Evolutionary conservation across 1,140 invertebrate genomes (phyloP).

Genomic region (Plectrocnemia conspersa): DNA sequence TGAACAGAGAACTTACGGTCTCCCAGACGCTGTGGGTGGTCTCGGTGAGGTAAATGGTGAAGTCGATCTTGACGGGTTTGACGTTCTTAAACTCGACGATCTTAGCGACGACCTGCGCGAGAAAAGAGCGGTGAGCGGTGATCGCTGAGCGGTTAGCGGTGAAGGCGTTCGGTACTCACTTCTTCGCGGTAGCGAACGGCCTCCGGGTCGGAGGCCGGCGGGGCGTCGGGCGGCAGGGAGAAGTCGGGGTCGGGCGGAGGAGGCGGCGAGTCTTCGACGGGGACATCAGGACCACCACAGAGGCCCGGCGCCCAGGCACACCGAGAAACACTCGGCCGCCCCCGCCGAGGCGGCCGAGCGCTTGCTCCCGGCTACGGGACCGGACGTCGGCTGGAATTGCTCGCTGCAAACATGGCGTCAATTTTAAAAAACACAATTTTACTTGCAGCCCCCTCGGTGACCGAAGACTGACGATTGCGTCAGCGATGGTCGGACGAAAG

Average conservation of each 20-base stretch:
- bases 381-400: no score
- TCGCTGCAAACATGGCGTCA: no score
- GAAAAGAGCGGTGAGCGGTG: background rate
- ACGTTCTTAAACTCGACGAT: slow-evolving; percentile 57
- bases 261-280: slow-evolving; percentile 56
- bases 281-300: slow-evolving; percentile 77
- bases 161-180: no score
- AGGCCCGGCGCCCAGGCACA: slow-evolving; percentile 92
- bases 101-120: slow-evolving; percentile 43
- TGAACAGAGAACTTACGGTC: slow-evolving; percentile 59
- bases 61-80: slow-evolving; percentile 65
- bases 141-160: no score
- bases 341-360: slow-evolving; percentile 54
- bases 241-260: slow-evolving; percentile 48
- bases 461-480: no score
- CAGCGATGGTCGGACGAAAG: no score
- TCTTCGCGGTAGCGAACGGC: slow-evolving; percentile 30
- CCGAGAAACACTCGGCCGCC: slow-evolving; percentile 53
- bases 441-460: no score
- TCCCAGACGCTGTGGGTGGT: slow-evolving; percentile 75
- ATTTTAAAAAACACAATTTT: no score
- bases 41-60: slow-evolving; percentile 74
- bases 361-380: slow-evolving; percentile 45
- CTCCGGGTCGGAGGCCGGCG: slow-evolving; percentile 17
- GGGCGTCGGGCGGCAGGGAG: slow-evolving; percentile 36